Evolutionary conservation across 2,113 vertebrate genomes (phyloP).

Genomic region (Lucifuga dentata): DNA sequence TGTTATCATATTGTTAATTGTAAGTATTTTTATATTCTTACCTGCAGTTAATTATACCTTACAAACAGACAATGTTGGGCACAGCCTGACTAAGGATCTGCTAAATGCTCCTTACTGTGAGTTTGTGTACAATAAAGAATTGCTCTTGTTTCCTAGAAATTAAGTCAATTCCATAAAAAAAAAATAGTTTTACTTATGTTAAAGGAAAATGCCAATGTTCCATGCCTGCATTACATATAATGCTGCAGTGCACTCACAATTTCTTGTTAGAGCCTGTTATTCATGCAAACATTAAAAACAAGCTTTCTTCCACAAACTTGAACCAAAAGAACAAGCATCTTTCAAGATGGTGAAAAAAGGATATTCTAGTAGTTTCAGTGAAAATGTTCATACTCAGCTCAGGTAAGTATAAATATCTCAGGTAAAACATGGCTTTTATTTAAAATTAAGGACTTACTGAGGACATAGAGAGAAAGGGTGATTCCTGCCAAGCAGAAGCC

Average conservation of each 20-base stretch:
- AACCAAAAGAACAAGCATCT: background rate
- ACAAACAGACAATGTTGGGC: no score
- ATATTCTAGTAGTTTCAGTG: background rate
- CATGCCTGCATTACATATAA: background rate
- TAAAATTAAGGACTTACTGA: conserved; percentile 86
- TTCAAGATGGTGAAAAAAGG: background rate
- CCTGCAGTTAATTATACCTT: no score
- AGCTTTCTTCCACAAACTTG: background rate
- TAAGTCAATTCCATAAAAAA: conserved; percentile 2
- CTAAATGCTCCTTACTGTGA: background rate
- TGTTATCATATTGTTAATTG: no score
- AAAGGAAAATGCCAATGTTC: background rate
- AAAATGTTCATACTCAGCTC: conserved; percentile 1
- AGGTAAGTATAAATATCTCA: background rate
- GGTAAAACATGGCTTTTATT: background rate
- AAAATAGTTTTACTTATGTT: conserved; percentile 22
- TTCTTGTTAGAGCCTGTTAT: background rate
- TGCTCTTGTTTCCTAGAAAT: background rate
- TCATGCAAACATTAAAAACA: background rate
- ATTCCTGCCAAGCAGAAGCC: conserved; percentile 98
- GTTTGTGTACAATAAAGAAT: background rate
- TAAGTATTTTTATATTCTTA: no score
- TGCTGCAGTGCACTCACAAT: background rate
- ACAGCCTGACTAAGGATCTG: no score
- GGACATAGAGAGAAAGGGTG: conserved; percentile 90